These are phyloP conservation scores for Nasonia vitripennis DNA, from an alignment of 1,140 invertebrate species.

Conservation along the genomic window DNA sequence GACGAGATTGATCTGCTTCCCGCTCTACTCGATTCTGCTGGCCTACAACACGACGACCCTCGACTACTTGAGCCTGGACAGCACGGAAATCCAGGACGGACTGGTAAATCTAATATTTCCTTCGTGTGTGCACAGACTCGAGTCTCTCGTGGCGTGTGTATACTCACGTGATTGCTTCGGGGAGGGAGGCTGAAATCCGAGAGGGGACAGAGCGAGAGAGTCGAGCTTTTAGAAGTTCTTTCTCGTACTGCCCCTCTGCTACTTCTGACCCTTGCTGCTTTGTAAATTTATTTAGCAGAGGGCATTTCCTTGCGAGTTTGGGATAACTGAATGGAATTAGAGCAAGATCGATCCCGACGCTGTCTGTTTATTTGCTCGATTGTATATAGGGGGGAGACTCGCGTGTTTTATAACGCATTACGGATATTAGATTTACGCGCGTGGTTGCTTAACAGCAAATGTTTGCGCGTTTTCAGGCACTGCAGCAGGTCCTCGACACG, in stretches of 20 bases:
- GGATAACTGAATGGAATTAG: not conserved
- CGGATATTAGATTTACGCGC: too few relatives aligned
- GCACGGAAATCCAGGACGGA: conserved; percentile 68
- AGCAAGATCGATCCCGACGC: not conserved
- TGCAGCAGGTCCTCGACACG: conserved; percentile 69
- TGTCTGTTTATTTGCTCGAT: too few relatives aligned
- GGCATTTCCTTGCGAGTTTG: not conserved
- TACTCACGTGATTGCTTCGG: not conserved
- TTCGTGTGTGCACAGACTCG: not conserved
- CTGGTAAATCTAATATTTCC: conserved; percentile 36
- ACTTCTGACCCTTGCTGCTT: not conserved
- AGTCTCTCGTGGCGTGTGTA: not conserved
- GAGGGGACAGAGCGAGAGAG: too few relatives aligned
- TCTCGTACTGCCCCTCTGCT: too few relatives aligned
- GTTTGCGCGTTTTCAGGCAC: not conserved
- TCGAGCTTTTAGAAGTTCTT: not conserved
- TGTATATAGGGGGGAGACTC: too few relatives aligned
- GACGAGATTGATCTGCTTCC: conserved; percentile 88
- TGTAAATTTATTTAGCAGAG: conserved; percentile 1
- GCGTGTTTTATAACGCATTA: too few relatives aligned
- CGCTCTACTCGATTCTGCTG: conserved; percentile 86
- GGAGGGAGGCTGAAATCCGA: not conserved
- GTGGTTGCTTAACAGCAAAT: not conserved
- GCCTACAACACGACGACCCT: conserved; percentile 83
- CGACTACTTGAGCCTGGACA: conserved; percentile 84